Evolutionary conservation across 2,888 invertebrate species (phyloP), one percentile per base, ranked within the genome.

Genomic region (Rotaria macrura): DNA sequence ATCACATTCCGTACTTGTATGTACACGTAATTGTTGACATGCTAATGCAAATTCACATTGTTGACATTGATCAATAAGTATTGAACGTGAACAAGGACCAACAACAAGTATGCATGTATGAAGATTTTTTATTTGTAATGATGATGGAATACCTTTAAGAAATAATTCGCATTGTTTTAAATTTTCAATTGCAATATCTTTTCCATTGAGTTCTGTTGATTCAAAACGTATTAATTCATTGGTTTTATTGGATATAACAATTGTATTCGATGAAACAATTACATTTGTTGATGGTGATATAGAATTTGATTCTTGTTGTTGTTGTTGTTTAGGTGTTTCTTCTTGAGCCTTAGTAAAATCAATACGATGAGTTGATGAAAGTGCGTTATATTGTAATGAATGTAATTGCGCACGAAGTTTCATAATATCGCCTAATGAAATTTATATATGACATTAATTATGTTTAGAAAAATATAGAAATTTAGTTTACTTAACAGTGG

Each of bases 21-120:
- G 97, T 89, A 96, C 93, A 87, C 97, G 93, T 84, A 97, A 92
- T 89, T 98, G 98, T 90, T 98, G 97, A 90, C 97, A 97, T 38
- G 96, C 95, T 6, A 96, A 92, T 20, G 94, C 94, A 88, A 97
- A 93, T 87, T 93, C 93, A 90, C 94, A 95, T 88, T 94, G 93
- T 6, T 89, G 91, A 91, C 96, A 95, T 89, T 94, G 94, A 88
- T 96, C 95, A 65, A 95, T 93, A 90, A 97, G 96, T 85, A 97
- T 93, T 0, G 97, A 97, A 6, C 96, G 95, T 0, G 94, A 93
- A 10, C 96, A 95, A 0, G 97, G 97, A 0, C 97, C 97, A 86
- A 94, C 93, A 14, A 96, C 92, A 87, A 97, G 92, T 84, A 93
- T 93, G 90, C 96, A 96, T 88, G 94, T 93, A 55, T 92, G 93